phyloP scores from a whole-genome alignment of 2,888 invertebrate species.

The Podabrus alpinus region DNA sequence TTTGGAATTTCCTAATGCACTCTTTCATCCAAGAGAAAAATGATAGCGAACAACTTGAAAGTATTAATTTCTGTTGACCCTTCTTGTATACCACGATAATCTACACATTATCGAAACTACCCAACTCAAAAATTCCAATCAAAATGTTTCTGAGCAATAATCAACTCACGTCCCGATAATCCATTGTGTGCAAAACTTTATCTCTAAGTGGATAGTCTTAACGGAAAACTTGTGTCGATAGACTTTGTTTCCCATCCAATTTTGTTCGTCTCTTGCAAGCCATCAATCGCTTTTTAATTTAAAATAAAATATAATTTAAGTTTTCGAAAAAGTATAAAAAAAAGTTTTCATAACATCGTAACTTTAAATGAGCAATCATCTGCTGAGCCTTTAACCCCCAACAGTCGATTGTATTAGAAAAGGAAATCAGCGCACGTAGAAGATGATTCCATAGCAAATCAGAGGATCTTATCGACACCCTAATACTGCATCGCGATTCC shows the following conservation, averaged over 20 bases:
- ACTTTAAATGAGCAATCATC: conserved; percentile 3
- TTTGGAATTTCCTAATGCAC: neutral
- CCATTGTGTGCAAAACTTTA: neutral
- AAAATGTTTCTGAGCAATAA: neutral
- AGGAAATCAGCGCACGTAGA: conserved; percentile 28
- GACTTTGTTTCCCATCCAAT: neutral
- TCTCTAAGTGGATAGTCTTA: neutral
- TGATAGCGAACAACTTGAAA: neutral
- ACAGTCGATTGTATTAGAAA: conserved; percentile 17
- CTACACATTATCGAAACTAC: neutral
- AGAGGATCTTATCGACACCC: conserved; percentile 29
- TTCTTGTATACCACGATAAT: neutral
- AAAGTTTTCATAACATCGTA: neutral
- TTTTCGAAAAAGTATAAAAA: neutral
- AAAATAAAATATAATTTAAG: neutral
- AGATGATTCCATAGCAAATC: conserved; percentile 27
- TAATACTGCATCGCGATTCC: conserved; percentile 32
- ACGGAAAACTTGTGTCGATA: neutral
- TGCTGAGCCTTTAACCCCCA: conserved; percentile 21
- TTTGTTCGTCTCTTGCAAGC: neutral
- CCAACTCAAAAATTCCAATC: neutral
- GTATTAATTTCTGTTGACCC: neutral
- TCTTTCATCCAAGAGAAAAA: neutral
- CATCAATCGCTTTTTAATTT: neutral
- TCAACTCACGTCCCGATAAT: neutral